A percentile compares a stretch with the other conserved stretches of the same genome.
Conservation (phyloP, 2,888 invertebrate genomes). For the Agriopis marginaria region DNA sequence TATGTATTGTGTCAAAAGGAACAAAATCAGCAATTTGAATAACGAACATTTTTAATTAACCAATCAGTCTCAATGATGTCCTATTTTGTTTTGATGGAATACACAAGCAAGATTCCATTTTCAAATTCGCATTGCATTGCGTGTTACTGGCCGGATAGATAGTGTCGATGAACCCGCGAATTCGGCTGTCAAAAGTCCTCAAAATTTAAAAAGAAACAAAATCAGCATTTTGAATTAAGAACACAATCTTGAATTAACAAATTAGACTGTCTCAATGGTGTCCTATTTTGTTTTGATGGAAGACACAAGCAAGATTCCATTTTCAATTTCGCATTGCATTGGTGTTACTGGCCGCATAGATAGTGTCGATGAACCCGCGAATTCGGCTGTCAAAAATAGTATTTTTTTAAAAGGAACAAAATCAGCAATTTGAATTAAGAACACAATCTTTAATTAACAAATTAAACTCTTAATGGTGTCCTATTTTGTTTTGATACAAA, state of each 20-base stretch:
- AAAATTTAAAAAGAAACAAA: neutral
- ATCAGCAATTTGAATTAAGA: neutral
- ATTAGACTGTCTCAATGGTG: neutral
- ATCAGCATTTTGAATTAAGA: neutral
- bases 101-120: neutral
- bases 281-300: neutral
- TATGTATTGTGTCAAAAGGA: neutral
- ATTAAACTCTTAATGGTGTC: neutral
- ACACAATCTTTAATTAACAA: neutral
- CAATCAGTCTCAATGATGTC: neutral
- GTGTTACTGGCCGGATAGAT: slow-evolving; percentile 29
- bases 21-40: neutral
- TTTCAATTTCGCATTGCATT: slow-evolving; percentile 39
- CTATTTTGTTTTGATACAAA: slow-evolving; percentile 2
- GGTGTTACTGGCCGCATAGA: slow-evolving; percentile 30
- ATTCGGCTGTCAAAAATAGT: neutral
- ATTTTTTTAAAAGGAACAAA: neutral
- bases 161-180: slow-evolving; percentile 19
- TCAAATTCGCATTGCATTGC: slow-evolving; percentile 40
- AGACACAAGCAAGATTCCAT: neutral
- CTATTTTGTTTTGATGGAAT: neutral
- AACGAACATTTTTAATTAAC: neutral
- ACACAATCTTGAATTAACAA: neutral
- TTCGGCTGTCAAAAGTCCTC: neutral
- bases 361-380: slow-evolving; percentile 17